Evolutionary conservation across 2,797 vertebrate species (phyloP), one percentile per base, ranked within the genome.

Genomic region (Eulemur rubriventer): DNA sequence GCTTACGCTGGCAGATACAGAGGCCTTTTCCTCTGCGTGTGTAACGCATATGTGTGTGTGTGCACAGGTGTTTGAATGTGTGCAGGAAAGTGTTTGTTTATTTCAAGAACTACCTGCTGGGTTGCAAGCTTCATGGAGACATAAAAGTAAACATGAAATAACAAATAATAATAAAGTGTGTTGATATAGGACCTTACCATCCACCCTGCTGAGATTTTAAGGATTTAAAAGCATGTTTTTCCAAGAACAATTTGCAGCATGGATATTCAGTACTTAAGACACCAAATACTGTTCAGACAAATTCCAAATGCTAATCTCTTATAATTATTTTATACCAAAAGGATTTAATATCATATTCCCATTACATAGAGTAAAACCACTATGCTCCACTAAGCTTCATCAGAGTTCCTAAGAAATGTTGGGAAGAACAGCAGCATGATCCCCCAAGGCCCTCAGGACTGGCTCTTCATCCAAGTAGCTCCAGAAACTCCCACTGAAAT

Each of bases 111-210:
- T 78, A 89, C 67, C 84, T 93, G 43, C 72, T 96, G 55, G 18
- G 43, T 75, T 97, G 65, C 14, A 89, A 88, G 67, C 46, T 96
- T 87, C 91, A 93, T 0, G 57, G n/a, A 93, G 50, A 96, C 94
- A 89, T 79, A 88, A 95, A 93, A 95, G 61, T 85, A 92, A 97
- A 93, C 92, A 94, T 65, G 78, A 95, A 96, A 92, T 57, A 82
- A 91, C 50, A 83, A 96, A 78, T 83, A 96, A 91, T 83, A 96
- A 88, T 84, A 73, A 95, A 96, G 8, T 16, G 2, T 97, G 86
- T 96, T 97, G 89, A 89, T 69, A 73, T n/a, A 87, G 33, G 67
- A 90, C 79, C 50, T 97, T 81, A 33, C 38, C 69, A 76, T 85
- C 69, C 30, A 95, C 69, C 63, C 91, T 80, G 43, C 67, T 90